Evolutionary conservation across 2,113 vertebrate species (phyloP).

Genomic region (Apistogramma diplotaenia): DNA sequence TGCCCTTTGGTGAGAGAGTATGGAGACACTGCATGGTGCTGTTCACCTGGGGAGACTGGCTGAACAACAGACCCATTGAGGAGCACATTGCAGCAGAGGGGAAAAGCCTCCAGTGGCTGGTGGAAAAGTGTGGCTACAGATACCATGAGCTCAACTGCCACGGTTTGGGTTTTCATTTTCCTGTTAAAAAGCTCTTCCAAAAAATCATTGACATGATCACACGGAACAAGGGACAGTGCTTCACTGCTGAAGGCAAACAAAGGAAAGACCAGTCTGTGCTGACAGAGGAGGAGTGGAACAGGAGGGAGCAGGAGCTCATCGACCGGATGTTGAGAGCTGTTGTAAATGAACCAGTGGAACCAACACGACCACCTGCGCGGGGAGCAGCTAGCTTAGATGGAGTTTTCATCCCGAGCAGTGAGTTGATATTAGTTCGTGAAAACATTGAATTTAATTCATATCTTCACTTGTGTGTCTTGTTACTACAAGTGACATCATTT

Average conservation of each 20-base stretch:
- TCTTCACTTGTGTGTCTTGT: background rate
- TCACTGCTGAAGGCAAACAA: background rate
- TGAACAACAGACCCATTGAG: background rate
- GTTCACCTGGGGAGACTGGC: conserved; percentile 17
- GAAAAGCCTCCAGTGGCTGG: background rate
- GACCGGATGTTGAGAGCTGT: background rate
- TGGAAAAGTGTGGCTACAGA: background rate
- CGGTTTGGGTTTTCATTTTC: background rate
- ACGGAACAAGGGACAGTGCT: background rate
- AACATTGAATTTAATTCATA: rapidly evolving
- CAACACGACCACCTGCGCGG: rapidly evolving
- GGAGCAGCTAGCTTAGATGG: background rate
- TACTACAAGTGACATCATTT: background rate
- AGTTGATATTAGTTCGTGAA: background rate
- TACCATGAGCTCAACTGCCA: background rate
- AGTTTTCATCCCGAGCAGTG: rapidly evolving
- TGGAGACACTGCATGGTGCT: conserved; percentile 23
- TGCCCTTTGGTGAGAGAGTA: background rate
- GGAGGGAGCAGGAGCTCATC: background rate
- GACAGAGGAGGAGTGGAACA: conserved; percentile 4
- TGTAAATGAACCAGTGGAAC: background rate
- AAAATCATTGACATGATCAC: rapidly evolving
- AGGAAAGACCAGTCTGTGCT: rapidly evolving
- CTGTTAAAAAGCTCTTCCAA: rapidly evolving
- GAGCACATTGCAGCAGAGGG: conserved; percentile 6